phyloP scores from a whole-genome alignment of 1,140 invertebrate genomes.

The Pectinophora gossypiella region DNA sequence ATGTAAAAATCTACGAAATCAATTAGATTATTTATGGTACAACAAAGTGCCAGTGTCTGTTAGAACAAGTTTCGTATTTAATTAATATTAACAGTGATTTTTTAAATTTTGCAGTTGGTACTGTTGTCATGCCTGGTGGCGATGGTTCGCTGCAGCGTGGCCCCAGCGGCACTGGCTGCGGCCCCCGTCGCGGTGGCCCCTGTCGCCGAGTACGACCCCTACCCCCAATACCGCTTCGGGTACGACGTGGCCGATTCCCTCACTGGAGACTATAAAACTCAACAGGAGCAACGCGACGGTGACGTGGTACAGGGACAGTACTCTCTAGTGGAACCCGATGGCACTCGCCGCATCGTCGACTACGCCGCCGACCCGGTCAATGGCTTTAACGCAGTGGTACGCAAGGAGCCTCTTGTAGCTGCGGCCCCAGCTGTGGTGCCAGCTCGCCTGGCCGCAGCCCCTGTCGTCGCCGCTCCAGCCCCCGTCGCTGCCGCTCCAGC shows the following conservation, averaged over 20 bases:
- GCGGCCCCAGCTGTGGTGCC: conserved; percentile 48
- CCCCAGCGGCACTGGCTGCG: conserved; percentile 44
- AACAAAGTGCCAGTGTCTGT: no score
- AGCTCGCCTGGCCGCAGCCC: conserved; percentile 22
- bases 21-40: no score
- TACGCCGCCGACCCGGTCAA: conserved; percentile 77
- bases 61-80: no score
- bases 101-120: conserved; percentile 48
- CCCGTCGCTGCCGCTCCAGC: conserved; percentile 19
- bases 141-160: conserved; percentile 45
- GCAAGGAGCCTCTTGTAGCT: conserved; percentile 56
- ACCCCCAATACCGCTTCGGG: conserved; percentile 78
- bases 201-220: conserved; percentile 75
- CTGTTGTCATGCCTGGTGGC: conserved; percentile 56
- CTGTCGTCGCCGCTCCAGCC: conserved; percentile 14
- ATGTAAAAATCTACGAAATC: no score
- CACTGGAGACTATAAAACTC: conserved; percentile 79
- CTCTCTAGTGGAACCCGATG: conserved; percentile 77
- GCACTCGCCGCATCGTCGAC: conserved; percentile 74
- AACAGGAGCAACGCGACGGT: conserved; percentile 78
- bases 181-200: conserved; percentile 52
- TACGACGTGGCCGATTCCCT: conserved; percentile 78
- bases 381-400: conserved; percentile 79
- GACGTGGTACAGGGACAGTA: conserved; percentile 78
- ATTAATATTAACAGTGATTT: not conserved